phyloP scores from a whole-genome alignment of 1,140 invertebrate species.

The Polypedilum pembai region DNA sequence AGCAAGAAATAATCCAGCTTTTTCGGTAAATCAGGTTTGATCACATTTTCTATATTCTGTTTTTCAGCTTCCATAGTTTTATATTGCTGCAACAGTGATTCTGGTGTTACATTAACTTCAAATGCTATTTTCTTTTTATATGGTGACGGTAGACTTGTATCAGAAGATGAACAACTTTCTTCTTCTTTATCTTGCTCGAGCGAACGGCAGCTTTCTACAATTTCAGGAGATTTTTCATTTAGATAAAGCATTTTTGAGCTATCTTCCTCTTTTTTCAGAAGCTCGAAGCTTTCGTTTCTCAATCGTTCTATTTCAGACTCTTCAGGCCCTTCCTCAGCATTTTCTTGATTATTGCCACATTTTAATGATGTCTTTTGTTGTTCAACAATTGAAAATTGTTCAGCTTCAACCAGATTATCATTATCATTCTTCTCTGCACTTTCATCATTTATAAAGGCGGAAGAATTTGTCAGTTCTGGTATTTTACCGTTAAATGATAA shows the following conservation, averaged over 20 bases:
- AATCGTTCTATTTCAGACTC: background rate
- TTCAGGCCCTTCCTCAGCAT: background rate
- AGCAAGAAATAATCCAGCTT: too few relatives aligned
- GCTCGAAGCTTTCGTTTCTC: constrained; percentile 1
- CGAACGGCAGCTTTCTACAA: constrained; percentile 34
- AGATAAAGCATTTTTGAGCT: constrained; percentile 29
- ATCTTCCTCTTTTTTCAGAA: background rate
- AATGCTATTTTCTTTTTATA: too few relatives aligned
- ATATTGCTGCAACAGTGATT: too few relatives aligned
- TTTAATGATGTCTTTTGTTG: background rate
- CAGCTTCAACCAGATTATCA: constrained; percentile 32
- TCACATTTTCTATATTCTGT: constrained; percentile 30
- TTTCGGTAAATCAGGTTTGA: too few relatives aligned
- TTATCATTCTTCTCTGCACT: constrained; percentile 30
- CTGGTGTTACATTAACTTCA: background rate
- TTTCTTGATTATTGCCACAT: background rate
- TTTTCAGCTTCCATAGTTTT: constrained; percentile 35
- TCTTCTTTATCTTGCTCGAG: too few relatives aligned
- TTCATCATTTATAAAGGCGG: background rate
- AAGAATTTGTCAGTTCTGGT: constrained; percentile 34
- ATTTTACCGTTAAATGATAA: constrained; percentile 41
- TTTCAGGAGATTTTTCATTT: constrained; percentile 40
- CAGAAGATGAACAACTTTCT: too few relatives aligned
- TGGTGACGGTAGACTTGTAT: too few relatives aligned
- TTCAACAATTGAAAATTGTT: constrained; percentile 34